Evolutionary conservation across 1,140 invertebrate genomes (phyloP).

Genomic region (Drosophila busckii): DNA sequence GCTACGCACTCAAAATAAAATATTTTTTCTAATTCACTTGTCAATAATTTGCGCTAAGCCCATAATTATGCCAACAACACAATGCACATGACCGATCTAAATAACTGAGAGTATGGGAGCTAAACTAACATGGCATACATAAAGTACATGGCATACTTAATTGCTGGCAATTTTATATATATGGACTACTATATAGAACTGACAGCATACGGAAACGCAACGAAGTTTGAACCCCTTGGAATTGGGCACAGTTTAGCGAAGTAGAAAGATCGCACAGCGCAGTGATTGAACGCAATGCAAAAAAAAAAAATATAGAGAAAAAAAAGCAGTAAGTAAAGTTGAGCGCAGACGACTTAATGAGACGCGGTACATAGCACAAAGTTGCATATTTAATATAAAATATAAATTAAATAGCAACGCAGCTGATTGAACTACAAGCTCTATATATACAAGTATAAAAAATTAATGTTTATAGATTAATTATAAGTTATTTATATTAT

Average conservation of each 20-base stretch:
- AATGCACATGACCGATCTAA: constrained; percentile 38
- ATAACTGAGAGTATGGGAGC: not conserved
- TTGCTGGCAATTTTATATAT: constrained; percentile 62
- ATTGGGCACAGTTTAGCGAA: constrained; percentile 41
- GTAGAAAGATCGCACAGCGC: constrained; percentile 52
- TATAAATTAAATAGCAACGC: no score
- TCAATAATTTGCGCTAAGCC: constrained; percentile 62
- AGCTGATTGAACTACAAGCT: no score
- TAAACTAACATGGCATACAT: constrained; percentile 14
- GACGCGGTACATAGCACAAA: no score
- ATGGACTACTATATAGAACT: constrained; percentile 14
- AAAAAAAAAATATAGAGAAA: no score
- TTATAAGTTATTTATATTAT: no score
- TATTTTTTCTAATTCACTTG: constrained; percentile 68
- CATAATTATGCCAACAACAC: constrained; percentile 68
- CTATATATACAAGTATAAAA: no score
- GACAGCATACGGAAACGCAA: constrained; percentile 24
- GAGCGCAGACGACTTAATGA: no score
- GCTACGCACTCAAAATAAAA: constrained; percentile 27
- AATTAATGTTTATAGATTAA: no score
- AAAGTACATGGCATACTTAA: constrained; percentile 45
- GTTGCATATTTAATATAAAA: no score
- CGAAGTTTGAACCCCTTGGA: constrained; percentile 12
- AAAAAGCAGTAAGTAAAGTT: no score
- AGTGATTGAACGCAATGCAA: constrained; percentile 48